Percentiles rank a stretch among this genome's conserved stretches.
These are phyloP conservation scores for Pantherophis vulpinus DNA, from an alignment of 2,797 vertebrate species.

Conservation along the genomic window DNA sequence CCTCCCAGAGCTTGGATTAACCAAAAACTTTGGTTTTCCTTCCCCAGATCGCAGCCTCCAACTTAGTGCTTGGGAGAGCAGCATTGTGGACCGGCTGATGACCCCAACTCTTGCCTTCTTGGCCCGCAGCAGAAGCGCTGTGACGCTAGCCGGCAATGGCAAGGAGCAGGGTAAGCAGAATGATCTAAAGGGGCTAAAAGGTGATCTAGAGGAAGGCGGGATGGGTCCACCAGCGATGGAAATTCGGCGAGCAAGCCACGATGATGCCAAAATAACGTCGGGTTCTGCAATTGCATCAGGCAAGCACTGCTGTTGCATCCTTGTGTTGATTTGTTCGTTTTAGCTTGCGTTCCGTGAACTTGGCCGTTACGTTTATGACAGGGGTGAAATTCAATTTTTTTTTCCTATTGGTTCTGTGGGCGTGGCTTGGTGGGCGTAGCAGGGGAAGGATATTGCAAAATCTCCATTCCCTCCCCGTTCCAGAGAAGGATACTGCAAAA, in stretches of 20 bases:
- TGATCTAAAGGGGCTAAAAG: not conserved
- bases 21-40: slow-evolving; percentile 24
- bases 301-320: not conserved
- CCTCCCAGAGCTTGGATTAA: rapidly evolving
- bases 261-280: not conserved
- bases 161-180: slow-evolving; percentile 84
- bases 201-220: too few species aligned
- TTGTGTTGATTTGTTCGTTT: not conserved
- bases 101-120: slow-evolving; percentile 95
- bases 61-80: slow-evolving; percentile 95
- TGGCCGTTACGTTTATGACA: rapidly evolving
- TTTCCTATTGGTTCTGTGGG: too few species aligned
- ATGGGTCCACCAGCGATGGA: not conserved
- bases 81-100: slow-evolving; percentile 96
- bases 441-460: too few species aligned
- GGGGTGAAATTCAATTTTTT: too few species aligned
- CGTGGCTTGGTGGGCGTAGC: too few species aligned
- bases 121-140: slow-evolving; percentile 91
- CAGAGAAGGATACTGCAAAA: too few species aligned
- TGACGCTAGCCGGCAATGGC: slow-evolving; percentile 84
- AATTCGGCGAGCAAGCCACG: not conserved
- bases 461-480: too few species aligned
- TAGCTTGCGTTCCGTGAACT: not conserved
- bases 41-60: slow-evolving; percentile 85
- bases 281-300: not conserved